Conservation (phyloP, 2,888 invertebrate genomes). For the Pediacus dermestoides region DNA sequence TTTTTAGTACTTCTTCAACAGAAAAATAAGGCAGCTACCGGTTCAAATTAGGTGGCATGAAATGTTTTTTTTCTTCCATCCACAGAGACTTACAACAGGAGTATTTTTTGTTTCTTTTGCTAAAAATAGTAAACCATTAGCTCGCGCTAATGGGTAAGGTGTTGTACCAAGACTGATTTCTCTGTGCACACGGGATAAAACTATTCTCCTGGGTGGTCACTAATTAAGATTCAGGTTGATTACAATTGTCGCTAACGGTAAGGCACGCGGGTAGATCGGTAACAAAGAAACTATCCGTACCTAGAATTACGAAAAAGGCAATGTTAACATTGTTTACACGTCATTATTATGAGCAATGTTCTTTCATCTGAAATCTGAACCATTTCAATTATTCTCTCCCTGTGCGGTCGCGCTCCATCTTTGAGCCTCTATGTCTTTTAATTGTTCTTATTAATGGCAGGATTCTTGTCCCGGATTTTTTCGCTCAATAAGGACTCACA, state of each 20-base stretch:
- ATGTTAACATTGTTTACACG: conserved; percentile 45
- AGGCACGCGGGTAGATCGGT: conserved; percentile 46
- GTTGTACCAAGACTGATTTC: conserved; percentile 47
- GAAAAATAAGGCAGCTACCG: too few species aligned
- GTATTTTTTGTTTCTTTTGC: conserved; percentile 29
- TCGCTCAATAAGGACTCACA: conserved; percentile 34
- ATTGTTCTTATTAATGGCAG: conserved; percentile 42
- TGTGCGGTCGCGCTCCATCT: conserved; percentile 46
- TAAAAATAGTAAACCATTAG: conserved; percentile 49
- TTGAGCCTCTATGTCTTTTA: conserved; percentile 40
- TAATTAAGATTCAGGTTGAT: conserved; percentile 54
- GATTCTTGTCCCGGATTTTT: conserved; percentile 40
- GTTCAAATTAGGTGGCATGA: too few species aligned
- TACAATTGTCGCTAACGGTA: conserved; percentile 53
- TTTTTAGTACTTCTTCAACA: too few species aligned
- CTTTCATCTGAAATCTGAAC: conserved; percentile 48
- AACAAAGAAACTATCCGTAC: conserved; percentile 48
- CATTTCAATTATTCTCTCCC: conserved; percentile 48
- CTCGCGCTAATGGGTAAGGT: conserved; percentile 50
- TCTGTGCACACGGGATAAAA: conserved; percentile 40
- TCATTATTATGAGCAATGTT: conserved; percentile 48
- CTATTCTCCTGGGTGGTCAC: conserved; percentile 51
- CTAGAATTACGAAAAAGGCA: conserved; percentile 49
- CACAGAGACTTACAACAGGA: conserved; percentile 17
- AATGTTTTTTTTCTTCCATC: too few species aligned